phyloP scores from a whole-genome alignment of 2,888 invertebrate genomes.

The Chromoteleia sp. region DNA sequence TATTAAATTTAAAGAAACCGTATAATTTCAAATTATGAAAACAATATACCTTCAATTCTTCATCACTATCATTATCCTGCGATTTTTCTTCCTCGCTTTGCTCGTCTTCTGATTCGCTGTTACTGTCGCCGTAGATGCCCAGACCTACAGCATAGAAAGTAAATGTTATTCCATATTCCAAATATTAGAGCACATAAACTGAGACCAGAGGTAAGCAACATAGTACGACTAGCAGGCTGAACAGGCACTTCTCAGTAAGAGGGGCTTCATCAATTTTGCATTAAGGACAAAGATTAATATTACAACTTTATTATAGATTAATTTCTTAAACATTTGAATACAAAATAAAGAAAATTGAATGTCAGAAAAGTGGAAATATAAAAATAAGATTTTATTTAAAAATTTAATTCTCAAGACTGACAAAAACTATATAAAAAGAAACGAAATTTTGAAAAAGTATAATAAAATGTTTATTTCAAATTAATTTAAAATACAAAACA shows the following conservation, averaged over 20 bases:
- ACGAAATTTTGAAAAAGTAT: neutral
- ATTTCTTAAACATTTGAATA: neutral
- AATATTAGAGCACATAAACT: conserved; percentile 24
- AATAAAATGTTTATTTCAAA: neutral
- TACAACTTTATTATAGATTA: neutral
- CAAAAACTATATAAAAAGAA: neutral
- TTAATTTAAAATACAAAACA: conserved; percentile 2
- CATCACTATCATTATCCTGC: conserved; percentile 87
- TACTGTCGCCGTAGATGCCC: conserved; percentile 92
- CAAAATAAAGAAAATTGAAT: neutral
- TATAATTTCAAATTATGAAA: no score
- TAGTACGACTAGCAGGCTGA: conserved; percentile 69
- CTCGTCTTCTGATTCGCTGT: conserved; percentile 86
- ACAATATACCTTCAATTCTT: conserved; percentile 89
- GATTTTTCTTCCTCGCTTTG: conserved; percentile 84
- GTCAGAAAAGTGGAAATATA: no score
- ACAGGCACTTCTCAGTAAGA: conserved; percentile 65
- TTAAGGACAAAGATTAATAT: neutral
- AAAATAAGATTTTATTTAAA: no score
- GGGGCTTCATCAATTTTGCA: conserved; percentile 45
- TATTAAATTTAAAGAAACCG: no score
- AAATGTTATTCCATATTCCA: conserved; percentile 49
- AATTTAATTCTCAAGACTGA: no score
- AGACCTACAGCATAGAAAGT: conserved; percentile 87
- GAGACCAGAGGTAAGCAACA: conserved; percentile 71